Evolutionary conservation across 2,113 vertebrate genomes (phyloP), one percentile per base, ranked within the genome.

Genomic region (Excalfactoria chinensis): DNA sequence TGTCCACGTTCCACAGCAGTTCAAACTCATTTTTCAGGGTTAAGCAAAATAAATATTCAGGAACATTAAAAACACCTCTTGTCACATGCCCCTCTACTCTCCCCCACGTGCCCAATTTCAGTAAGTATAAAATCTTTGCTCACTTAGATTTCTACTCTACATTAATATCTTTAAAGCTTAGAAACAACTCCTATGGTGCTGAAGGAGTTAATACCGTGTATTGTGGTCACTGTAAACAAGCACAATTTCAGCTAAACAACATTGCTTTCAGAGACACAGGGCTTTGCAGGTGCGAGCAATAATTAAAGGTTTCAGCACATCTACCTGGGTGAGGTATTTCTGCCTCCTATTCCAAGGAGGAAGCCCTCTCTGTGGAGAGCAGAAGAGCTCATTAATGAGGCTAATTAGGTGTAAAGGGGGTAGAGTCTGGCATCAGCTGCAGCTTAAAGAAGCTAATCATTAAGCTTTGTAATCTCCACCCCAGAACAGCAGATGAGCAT

Each of bases 361-460:
- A 97, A 94, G 96, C 90, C 97, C 98, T 98, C 98, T 98, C 98
- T 97, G 93, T 75, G 97, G 98, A 98, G 97, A 98, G 98, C 98
- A 98, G 97, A 98, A 97, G 97, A 98, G 98, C 98, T 98, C 98
- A 98, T 98, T 98, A 99, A 98, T 98, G 95, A 98, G 98, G 98
- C 98, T 99, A 99, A 99, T 99, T 99, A 98, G 98, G 98, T 99
- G 98, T 98, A 98, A 99, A 98, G 98, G 98, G 98, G 98, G 97
- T 97, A 98, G 98, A 98, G 97, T 94, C 97, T 98, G 97, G 98
- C 98, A 99, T 99, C 98, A 99, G 98, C 98, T 99, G 99, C 97
- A 98, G 98, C 98, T 98, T 98, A 98, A 97, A 97, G 96, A 95
- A 98, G 96, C 97, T 98, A 97, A 98, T 99, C 98, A 99, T 99